phyloP scores from a whole-genome alignment of 2,113 vertebrate genomes.

The Pongo abelii region DNA sequence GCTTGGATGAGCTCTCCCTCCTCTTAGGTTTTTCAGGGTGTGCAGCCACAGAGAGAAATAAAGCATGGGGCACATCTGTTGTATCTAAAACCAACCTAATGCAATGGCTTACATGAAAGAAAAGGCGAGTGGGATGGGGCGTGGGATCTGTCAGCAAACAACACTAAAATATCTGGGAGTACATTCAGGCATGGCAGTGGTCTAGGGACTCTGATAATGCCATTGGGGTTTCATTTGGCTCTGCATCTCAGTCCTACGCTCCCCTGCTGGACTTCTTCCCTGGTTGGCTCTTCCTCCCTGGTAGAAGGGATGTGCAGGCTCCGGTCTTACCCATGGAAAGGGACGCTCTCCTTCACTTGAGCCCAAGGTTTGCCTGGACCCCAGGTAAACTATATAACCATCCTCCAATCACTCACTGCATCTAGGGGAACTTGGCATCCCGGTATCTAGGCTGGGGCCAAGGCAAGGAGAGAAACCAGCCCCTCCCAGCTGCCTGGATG shows the following conservation, averaged over 20 bases:
- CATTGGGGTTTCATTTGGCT: accelerated
- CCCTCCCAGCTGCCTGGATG: background rate
- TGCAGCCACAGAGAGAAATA: background rate
- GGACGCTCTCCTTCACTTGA: background rate
- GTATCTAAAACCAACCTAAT: background rate
- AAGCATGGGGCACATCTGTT: background rate
- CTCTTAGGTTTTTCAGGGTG: background rate
- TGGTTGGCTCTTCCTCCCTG: background rate
- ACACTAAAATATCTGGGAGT: background rate
- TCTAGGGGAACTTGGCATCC: background rate
- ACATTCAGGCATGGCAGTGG: background rate
- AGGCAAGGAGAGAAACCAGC: background rate
- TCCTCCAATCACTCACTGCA: background rate
- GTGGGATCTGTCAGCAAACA: background rate
- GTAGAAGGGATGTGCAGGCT: background rate
- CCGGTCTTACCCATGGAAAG: background rate
- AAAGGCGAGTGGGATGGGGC: accelerated
- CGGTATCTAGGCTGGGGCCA: background rate
- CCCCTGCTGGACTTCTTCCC: background rate
- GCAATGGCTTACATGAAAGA: background rate
- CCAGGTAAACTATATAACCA: background rate
- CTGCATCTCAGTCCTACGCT: background rate
- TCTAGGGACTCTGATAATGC: background rate
- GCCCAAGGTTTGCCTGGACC: background rate
- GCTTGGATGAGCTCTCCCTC: background rate